These are phyloP conservation scores for Heliconius congener DNA, from an alignment of 1,140 invertebrate species.

Conservation along the genomic window DNA sequence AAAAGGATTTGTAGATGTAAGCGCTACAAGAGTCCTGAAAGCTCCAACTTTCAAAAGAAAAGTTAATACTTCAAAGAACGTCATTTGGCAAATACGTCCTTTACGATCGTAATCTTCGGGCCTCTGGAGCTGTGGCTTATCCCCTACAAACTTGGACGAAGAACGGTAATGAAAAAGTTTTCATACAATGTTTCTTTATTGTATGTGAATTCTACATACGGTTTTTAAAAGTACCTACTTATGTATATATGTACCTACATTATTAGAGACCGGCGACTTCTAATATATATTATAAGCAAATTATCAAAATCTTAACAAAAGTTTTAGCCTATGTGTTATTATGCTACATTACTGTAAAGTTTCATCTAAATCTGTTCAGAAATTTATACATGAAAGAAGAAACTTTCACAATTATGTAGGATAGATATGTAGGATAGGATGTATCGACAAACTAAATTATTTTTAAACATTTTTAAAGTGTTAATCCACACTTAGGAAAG, in stretches of 20 bases:
- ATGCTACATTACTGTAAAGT: too few relatives aligned
- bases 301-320: too few relatives aligned
- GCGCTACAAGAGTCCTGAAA: neutral
- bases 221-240: neutral
- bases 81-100: conserved; percentile 38
- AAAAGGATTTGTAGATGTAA: conserved; percentile 24
- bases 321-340: too few relatives aligned
- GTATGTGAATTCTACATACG: conserved; percentile 1
- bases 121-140: conserved; percentile 27
- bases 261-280: too few relatives aligned
- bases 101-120: conserved; percentile 37
- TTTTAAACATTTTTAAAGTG: too few relatives aligned
- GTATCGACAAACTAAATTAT: too few relatives aligned
- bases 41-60: conserved; percentile 34
- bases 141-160: conserved; percentile 32
- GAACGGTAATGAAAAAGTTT: conserved; percentile 31
- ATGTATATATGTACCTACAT: neutral
- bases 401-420: too few relatives aligned
- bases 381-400: too few relatives aligned
- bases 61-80: conserved; percentile 37
- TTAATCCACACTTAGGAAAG: too few relatives aligned
- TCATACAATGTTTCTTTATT: conserved; percentile 10
- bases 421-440: too few relatives aligned
- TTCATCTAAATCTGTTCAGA: too few relatives aligned
- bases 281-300: too few relatives aligned